A percentile compares a stretch with the other conserved stretches of the same genome.
Conservation (phyloP, 2,797 vertebrate species). For the Pseudopleuronectes americanus region DNA sequence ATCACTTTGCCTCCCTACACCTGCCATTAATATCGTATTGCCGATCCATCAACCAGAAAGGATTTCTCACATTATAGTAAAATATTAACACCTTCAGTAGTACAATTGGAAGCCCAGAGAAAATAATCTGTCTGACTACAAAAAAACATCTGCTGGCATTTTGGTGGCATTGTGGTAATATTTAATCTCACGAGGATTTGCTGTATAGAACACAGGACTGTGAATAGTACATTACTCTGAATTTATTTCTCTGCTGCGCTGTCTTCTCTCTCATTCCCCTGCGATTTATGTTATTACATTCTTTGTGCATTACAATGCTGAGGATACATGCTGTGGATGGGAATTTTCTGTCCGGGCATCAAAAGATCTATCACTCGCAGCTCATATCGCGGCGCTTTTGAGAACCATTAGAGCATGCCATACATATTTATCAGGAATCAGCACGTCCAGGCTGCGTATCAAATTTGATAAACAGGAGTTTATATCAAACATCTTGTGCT, state of each 20-base stretch:
- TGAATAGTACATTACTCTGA: slow-evolving; percentile 46
- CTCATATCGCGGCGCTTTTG: slow-evolving; percentile 42
- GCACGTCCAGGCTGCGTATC: slow-evolving; percentile 41
- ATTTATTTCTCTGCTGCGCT: slow-evolving; percentile 51
- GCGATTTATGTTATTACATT: slow-evolving; percentile 48
- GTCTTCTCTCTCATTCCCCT: slow-evolving; percentile 24
- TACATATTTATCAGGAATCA: slow-evolving; percentile 68
- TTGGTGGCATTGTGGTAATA: slow-evolving; percentile 43
- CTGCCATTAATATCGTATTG: slow-evolving; percentile 26
- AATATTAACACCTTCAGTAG: slow-evolving; percentile 46
- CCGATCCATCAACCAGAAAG: slow-evolving; percentile 27
- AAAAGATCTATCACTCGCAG: slow-evolving; percentile 41
- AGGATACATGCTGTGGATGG: slow-evolving; percentile 45
- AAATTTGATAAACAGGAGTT: slow-evolving; percentile 61
- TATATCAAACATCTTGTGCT: slow-evolving; percentile 53
- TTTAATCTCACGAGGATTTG: slow-evolving; percentile 42
- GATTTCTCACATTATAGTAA: slow-evolving; percentile 40
- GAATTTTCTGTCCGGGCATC: slow-evolving; percentile 42
- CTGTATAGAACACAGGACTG: slow-evolving; percentile 30
- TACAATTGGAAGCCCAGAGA: slow-evolving; percentile 40
- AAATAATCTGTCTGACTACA: slow-evolving; percentile 39
- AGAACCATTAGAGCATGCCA: slow-evolving; percentile 55
- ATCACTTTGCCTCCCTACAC: slow-evolving; percentile 41
- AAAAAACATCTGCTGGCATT: slow-evolving; percentile 22
- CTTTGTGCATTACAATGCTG: slow-evolving; percentile 27